A percentile compares a stretch with the other conserved stretches of the same genome.
phyloP scores from a whole-genome alignment of 1,140 invertebrate species.

The Penaeus indicus region DNA sequence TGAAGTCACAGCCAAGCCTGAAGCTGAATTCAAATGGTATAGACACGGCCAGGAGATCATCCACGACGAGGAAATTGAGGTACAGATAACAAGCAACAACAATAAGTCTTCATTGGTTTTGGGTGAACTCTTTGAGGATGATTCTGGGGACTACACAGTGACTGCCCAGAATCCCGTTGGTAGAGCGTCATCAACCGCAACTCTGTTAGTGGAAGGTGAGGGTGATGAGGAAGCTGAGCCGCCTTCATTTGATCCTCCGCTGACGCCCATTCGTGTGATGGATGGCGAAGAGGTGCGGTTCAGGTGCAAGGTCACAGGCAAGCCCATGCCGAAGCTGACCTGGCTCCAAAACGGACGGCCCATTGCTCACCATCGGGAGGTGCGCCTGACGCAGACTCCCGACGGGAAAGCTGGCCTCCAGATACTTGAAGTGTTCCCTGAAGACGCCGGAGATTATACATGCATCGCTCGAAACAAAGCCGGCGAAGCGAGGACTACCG shows the following conservation, averaged over 20 bases:
- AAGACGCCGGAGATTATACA: slow-evolving; percentile 90
- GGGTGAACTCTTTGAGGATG: slow-evolving; percentile 80
- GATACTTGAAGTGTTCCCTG: slow-evolving; percentile 93
- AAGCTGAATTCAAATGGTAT: slow-evolving; percentile 90
- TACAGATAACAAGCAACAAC: slow-evolving; percentile 79
- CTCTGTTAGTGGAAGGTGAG: slow-evolving; percentile 75
- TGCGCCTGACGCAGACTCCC: slow-evolving; percentile 80
- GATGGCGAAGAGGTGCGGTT: slow-evolving; percentile 90
- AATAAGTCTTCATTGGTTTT: slow-evolving; percentile 88
- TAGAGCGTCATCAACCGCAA: slow-evolving; percentile 86
- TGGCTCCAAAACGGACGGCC: slow-evolving; percentile 85
- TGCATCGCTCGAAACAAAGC: slow-evolving; percentile 87
- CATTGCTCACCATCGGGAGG: slow-evolving; percentile 84
- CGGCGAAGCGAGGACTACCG: slow-evolving; percentile 85
- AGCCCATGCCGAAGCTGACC: slow-evolving; percentile 83
- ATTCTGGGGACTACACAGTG: slow-evolving; percentile 85
- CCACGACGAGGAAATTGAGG: slow-evolving; percentile 75
- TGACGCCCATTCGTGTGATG: slow-evolving; percentile 86
- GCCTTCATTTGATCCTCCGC: slow-evolving; percentile 81
- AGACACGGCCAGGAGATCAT: slow-evolving; percentile 75
- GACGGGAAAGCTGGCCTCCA: slow-evolving; percentile 86
- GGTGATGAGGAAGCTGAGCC: slow-evolving; percentile 76
- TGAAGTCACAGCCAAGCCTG: slow-evolving; percentile 81
- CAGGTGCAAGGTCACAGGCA: slow-evolving; percentile 80
- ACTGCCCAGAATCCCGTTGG: slow-evolving; percentile 89